Evolutionary conservation across 1,140 invertebrate species (phyloP).

Genomic region (Thaumetopoea pityocampa): DNA sequence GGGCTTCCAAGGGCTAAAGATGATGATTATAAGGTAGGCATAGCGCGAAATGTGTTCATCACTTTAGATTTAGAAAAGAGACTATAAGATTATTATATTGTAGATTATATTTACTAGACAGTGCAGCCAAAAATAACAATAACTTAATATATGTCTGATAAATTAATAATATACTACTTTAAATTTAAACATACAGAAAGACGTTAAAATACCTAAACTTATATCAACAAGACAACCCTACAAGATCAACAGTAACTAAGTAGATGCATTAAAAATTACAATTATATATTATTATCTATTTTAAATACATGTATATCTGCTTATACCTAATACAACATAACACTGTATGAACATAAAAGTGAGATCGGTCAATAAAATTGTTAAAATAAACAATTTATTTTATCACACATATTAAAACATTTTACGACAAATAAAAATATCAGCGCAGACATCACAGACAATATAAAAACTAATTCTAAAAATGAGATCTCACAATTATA

Average conservation of each 20-base stretch:
- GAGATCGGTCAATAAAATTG: constrained; percentile 58
- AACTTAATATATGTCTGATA: too few species aligned
- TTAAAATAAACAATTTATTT: constrained; percentile 28
- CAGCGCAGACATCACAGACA: constrained; percentile 53
- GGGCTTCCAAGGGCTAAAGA: too few species aligned
- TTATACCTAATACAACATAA: constrained; percentile 9
- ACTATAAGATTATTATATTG: too few species aligned
- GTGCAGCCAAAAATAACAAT: too few species aligned
- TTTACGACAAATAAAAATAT: constrained; percentile 42
- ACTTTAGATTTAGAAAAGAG: too few species aligned
- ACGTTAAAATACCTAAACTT: too few species aligned
- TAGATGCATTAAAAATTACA: constrained; percentile 36
- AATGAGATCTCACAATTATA: constrained; percentile 65
- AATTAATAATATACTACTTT: too few species aligned
- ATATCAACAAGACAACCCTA: constrained; percentile 18
- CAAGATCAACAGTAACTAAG: constrained; percentile 34
- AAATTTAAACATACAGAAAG: too few species aligned
- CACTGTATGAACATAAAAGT: constrained; percentile 60
- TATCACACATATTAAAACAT: too few species aligned
- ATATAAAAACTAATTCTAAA: constrained; percentile 42
- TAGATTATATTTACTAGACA: too few species aligned
- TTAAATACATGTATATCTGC: constrained; percentile 16
- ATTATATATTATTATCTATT: constrained; percentile 32
- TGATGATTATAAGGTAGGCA: too few species aligned
- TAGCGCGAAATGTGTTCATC: too few species aligned